Evolutionary conservation across 2,888 invertebrate species (phyloP).

Genomic region (Melipona bicolor): DNA sequence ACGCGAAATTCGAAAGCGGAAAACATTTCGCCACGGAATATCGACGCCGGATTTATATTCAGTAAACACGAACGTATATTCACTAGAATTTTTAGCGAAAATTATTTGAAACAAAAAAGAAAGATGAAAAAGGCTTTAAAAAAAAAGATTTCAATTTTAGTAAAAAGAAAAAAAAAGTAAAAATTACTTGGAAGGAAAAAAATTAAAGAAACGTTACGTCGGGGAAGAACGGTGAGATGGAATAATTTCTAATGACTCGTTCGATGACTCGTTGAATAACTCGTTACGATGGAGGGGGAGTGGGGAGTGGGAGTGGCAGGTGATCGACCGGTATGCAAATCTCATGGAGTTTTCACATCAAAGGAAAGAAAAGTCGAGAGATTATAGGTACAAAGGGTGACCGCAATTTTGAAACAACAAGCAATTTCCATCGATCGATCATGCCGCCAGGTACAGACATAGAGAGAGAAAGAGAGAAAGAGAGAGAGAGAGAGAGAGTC

Average conservation of each 20-base stretch:
- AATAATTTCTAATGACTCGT: constrained; percentile 19
- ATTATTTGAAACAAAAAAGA: no score
- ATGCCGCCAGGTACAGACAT: constrained; percentile 24
- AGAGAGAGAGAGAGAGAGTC: neutral
- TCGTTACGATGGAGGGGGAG: neutral
- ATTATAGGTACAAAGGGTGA: constrained; percentile 28
- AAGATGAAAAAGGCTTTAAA: no score
- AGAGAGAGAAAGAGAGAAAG: neutral
- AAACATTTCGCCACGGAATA: neutral
- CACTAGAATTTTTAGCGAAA: no score
- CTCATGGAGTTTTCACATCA: neutral
- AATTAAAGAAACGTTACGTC: neutral
- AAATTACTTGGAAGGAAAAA: neutral
- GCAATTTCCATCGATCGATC: constrained; percentile 47
- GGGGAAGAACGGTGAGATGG: neutral
- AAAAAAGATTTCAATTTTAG: no score
- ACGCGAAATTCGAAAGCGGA: neutral
- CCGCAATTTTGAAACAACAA: constrained; percentile 31
- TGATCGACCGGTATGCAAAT: constrained; percentile 15
- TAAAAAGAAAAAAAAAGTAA: neutral
- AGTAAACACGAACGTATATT: no score
- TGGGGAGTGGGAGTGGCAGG: neutral
- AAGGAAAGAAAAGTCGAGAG: constrained; percentile 12
- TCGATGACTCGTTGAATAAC: constrained; percentile 4
- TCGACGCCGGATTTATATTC: neutral